Conservation (phyloP, 2,888 invertebrate species). For the Listrodromus nycthemerus region DNA sequence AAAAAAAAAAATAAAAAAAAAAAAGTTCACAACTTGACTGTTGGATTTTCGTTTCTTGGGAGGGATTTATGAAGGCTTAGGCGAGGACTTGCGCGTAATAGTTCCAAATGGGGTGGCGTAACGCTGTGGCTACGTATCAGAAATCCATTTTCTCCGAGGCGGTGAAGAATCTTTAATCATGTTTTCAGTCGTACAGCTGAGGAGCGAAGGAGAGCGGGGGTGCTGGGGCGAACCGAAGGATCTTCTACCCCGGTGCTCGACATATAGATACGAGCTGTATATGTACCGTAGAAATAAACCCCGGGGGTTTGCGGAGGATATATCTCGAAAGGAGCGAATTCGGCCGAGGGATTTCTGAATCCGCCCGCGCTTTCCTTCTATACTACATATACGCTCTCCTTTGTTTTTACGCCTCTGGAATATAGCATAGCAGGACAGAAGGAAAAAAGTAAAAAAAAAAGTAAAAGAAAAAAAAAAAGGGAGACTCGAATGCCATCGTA, state of each 20-base stretch:
- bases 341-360: constrained; percentile 64
- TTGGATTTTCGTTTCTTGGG: constrained; percentile 56
- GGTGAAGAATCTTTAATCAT: constrained; percentile 81
- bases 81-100: constrained; percentile 80
- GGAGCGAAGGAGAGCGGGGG: constrained; percentile 6
- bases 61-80: constrained; percentile 78
- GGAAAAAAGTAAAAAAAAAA: constrained; percentile 7
- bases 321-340: constrained; percentile 61
- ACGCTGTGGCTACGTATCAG: constrained; percentile 77
- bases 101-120: constrained; percentile 82
- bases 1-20: constrained; percentile 15
- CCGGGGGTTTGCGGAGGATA: constrained; percentile 59
- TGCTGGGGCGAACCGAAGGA: constrained; percentile 8
- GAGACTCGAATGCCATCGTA: constrained; percentile 51
- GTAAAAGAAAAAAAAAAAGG: constrained; percentile 7
- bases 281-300: constrained; percentile 54
- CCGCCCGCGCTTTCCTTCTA: constrained; percentile 40
- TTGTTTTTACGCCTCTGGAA: constrained; percentile 64
- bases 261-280: constrained; percentile 20
- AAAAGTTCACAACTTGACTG: constrained; percentile 22
- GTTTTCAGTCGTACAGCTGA: constrained; percentile 75
- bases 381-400: constrained; percentile 38
- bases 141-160: constrained; percentile 82
- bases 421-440: constrained; percentile 23
- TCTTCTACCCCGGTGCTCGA: constrained; percentile 12